These are phyloP conservation scores for Jordanella pulchra DNA, from an alignment of 2,797 vertebrate species.

Conservation along the genomic window DNA sequence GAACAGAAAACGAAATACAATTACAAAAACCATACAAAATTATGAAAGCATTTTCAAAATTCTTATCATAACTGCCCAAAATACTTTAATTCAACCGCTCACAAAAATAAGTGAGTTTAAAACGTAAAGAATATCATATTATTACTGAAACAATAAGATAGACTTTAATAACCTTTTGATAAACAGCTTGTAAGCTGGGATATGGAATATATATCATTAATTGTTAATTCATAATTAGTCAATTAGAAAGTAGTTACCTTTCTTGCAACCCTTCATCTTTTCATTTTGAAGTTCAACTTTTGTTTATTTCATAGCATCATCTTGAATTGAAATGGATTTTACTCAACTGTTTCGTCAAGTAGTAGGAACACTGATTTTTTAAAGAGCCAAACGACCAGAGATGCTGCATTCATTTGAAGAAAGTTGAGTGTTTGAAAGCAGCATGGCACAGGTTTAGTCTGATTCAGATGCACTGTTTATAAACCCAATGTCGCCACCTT, in stretches of 20 bases:
- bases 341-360: background rate
- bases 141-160: background rate
- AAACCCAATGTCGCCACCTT: conserved; percentile 97
- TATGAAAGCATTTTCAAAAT: background rate
- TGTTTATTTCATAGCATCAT: background rate
- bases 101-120: background rate
- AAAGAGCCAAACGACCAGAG: conserved; percentile 4
- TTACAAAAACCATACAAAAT: conserved; percentile 9
- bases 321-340: background rate
- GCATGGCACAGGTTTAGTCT: conserved; percentile 19
- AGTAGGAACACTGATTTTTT: background rate
- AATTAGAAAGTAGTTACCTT: conserved; percentile 1
- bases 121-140: background rate
- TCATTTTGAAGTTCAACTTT: background rate
- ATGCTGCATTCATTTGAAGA: conserved; percentile 3
- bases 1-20: background rate
- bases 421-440: conserved; percentile 19
- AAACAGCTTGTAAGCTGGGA: background rate
- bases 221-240: conserved; percentile 27
- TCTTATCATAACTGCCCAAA: background rate
- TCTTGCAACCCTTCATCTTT: background rate
- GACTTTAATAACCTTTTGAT: background rate
- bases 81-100: background rate
- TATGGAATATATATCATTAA: conserved; percentile 14
- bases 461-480: conserved; percentile 44